Evolutionary conservation across 2,888 invertebrate genomes (phyloP).

Genomic region (Pseudoips prasinana): DNA sequence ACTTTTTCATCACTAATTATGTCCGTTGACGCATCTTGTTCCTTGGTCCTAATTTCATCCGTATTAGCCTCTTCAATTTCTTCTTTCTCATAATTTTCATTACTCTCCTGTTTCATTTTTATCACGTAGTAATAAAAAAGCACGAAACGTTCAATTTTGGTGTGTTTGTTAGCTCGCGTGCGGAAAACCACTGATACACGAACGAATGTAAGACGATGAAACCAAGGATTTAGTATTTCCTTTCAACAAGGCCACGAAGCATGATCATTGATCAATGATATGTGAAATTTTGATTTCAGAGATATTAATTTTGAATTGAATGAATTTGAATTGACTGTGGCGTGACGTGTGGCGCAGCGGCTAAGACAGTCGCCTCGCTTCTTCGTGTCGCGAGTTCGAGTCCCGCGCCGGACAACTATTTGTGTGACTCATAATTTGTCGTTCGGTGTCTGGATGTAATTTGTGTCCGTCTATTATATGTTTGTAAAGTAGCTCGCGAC

Average conservation of each 20-base stretch:
- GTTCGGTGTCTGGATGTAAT: too few species aligned
- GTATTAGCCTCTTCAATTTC: conserved; percentile 36
- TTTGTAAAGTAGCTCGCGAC: too few species aligned
- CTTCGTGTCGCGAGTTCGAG: too few species aligned
- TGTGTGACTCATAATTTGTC: too few species aligned
- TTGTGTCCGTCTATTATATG: too few species aligned
- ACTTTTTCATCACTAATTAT: conserved; percentile 48
- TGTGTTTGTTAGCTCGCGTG: conserved; percentile 38
- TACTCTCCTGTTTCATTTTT: conserved; percentile 46
- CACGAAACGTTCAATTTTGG: conserved; percentile 38
- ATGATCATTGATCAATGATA: conserved; percentile 12
- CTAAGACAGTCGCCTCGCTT: too few species aligned
- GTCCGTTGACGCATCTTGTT: conserved; percentile 52
- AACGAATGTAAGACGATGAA: conserved; percentile 21
- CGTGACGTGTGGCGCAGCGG: too few species aligned
- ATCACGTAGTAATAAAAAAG: too few species aligned
- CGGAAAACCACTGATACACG: conserved; percentile 39
- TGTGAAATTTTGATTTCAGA: conserved; percentile 6
- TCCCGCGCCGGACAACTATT: too few species aligned
- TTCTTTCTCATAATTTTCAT: conserved; percentile 24
- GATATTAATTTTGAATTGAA: conserved; percentile 12
- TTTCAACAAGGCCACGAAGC: conserved; percentile 49
- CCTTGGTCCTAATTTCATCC: conserved; percentile 44
- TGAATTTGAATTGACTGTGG: too few species aligned
- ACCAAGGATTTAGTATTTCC: conserved; percentile 52